phyloP scores from a whole-genome alignment of 1,140 invertebrate species.

The Drosophila tani region DNA sequence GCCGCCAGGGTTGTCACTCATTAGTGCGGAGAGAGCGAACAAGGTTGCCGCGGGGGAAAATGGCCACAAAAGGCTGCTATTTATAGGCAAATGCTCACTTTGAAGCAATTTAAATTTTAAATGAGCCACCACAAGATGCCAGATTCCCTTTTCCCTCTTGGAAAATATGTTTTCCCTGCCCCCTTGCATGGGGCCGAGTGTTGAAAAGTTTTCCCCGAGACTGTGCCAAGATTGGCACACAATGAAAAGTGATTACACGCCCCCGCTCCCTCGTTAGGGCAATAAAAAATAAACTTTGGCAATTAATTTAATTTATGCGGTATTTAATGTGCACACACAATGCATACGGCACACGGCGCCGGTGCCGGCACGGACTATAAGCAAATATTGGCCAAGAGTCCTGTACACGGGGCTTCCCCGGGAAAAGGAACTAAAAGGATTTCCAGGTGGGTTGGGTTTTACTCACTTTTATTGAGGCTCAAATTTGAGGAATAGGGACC shows the following conservation, averaged over 20 bases:
- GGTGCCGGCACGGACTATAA: slow-evolving; percentile 4
- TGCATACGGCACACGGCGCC: slow-evolving; percentile 12
- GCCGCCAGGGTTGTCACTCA: slow-evolving; percentile 37
- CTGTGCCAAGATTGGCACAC: slow-evolving; percentile 59
- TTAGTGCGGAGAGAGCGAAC: slow-evolving; percentile 31
- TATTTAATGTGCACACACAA: slow-evolving; percentile 52
- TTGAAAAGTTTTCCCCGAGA: slow-evolving; percentile 62
- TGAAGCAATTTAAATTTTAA: slow-evolving; percentile 69
- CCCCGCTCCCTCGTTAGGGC: slow-evolving; percentile 15
- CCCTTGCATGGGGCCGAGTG: slow-evolving; percentile 7
- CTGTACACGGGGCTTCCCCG: background rate
- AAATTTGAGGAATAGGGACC: slow-evolving; percentile 26
- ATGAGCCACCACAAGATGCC: slow-evolving; percentile 50
- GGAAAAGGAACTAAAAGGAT: slow-evolving; percentile 23
- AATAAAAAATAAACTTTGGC: slow-evolving; percentile 75
- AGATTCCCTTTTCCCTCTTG: background rate
- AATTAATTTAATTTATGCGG: slow-evolving; percentile 77
- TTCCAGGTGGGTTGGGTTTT: slow-evolving; percentile 1
- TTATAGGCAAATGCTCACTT: slow-evolving; percentile 39
- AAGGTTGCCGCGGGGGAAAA: slow-evolving; percentile 22
- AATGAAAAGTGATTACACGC: slow-evolving; percentile 69
- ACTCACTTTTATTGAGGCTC: slow-evolving; percentile 23
- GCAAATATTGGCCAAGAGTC: slow-evolving; percentile 47
- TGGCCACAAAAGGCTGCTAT: slow-evolving; percentile 30
- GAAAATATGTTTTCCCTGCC: background rate